Evolutionary conservation across 2,888 invertebrate species (phyloP), one percentile per base, ranked within the genome.

Genomic region (Thysanoteuthis rhombus): DNA sequence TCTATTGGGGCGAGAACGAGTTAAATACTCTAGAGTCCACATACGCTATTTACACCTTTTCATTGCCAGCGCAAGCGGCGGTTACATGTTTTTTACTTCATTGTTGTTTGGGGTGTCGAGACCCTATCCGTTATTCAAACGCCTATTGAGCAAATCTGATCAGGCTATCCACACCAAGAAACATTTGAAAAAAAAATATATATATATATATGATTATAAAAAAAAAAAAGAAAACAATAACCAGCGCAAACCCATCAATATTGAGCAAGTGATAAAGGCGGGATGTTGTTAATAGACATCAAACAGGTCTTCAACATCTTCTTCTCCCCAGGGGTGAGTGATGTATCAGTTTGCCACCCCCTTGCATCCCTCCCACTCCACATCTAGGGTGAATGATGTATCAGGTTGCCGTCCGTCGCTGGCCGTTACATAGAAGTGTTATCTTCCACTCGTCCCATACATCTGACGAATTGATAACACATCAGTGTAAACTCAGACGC

Each of bases 271-370:
- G 75, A 75, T 75, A 75, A 75, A 75, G 75, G 75, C 75, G 75
- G 75, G 75, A n/a, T n/a, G 75, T 75, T 75, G 75, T 75, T 75
- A 75, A 75, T 75, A 75, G 75, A 75, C 75, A 75, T 75, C 75
- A 75, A 75, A 75, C 75, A 36, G 75, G 75, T 75, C 75, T n/a
- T 36, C 10, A 36, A 16, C 75, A 75, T 16, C n/a, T n/a, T 36
- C 75, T n/a, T 75, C 19, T 4, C n/a, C 75, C 58, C 58, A 2
- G 28, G 58, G 58, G 25, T 58, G 58, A 58, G 28, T 58, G 58
- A 28, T 58, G 58, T 58, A 58, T 58, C 58, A 58, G 58, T 22
- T 58, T 58, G 25, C 42, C n/a, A n/a, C n/a, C n/a, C 58, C n/a
- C n/a, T n/a, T n/a, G n/a, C n/a, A n/a, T n/a, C n/a, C n/a, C n/a